A percentile compares a stretch with the other conserved stretches of the same genome.
phyloP scores from a whole-genome alignment of 2,888 invertebrate species.

The Anaspis maculata region DNA sequence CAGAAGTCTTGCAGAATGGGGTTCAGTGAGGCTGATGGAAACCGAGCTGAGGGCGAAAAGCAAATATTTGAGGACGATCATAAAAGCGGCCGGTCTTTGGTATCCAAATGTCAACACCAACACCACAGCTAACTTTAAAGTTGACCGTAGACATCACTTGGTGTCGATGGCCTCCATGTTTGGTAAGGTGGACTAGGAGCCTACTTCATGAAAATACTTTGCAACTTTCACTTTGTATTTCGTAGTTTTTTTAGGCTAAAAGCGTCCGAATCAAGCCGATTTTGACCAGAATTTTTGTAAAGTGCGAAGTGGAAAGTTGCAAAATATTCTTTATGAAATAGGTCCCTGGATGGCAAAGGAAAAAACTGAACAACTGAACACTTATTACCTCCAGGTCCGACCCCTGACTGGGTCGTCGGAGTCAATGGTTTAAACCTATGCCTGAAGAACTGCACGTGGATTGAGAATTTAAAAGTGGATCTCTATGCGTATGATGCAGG shows the following conservation, averaged over 20 bases:
- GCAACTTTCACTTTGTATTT: no score
- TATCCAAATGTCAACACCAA: constrained; percentile 80
- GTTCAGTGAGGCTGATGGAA: constrained; percentile 81
- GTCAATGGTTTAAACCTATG: constrained; percentile 85
- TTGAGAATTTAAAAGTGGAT: constrained; percentile 71
- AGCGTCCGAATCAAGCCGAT: no score
- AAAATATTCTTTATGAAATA: no score
- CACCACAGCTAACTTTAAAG: constrained; percentile 72
- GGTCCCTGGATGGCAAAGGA: constrained; percentile 1
- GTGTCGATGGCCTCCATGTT: constrained; percentile 85
- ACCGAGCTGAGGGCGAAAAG: constrained; percentile 81
- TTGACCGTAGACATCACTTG: constrained; percentile 76
- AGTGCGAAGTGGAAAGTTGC: no score
- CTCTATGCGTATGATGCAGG: constrained; percentile 94
- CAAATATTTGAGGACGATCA: constrained; percentile 67
- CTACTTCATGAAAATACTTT: no score
- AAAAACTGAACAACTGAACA: constrained; percentile 29
- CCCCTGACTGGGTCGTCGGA: constrained; percentile 98
- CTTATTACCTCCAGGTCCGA: no score
- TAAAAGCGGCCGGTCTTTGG: constrained; percentile 85
- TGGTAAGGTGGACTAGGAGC: no score
- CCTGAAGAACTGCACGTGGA: constrained; percentile 83
- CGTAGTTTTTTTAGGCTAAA: no score
- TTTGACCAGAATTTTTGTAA: no score
- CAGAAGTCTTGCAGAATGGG: constrained; percentile 76